Percentiles rank a stretch among this genome's conserved stretches.
phyloP scores from a whole-genome alignment of 2,113 vertebrate species.

The Lasiurus cinereus region DNA sequence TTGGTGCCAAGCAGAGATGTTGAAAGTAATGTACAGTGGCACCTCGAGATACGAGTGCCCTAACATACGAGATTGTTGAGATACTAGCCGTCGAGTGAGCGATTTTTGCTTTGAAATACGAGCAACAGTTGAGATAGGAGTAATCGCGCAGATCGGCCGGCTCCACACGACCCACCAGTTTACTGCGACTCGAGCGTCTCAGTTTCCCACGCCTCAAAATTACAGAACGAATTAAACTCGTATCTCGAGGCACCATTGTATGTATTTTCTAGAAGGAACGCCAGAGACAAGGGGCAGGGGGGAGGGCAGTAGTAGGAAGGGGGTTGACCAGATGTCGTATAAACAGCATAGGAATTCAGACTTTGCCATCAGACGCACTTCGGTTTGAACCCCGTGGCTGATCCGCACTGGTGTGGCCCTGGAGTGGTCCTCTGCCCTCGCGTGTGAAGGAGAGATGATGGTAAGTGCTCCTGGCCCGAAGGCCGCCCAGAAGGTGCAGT shows the following conservation, averaged over 20 bases:
- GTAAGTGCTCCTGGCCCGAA: neutral
- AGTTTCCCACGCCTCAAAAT: too few relatives aligned
- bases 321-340: neutral
- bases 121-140: too few relatives aligned
- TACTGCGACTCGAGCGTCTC: too few relatives aligned
- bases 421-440: neutral
- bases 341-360: rapidly evolving
- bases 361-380: neutral
- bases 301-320: too few relatives aligned
- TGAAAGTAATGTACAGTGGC: neutral
- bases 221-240: too few relatives aligned
- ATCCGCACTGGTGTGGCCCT: neutral
- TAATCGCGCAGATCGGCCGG: too few relatives aligned
- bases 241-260: too few relatives aligned
- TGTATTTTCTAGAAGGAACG: neutral
- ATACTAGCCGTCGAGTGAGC: too few relatives aligned
- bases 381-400: neutral
- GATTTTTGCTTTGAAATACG: too few relatives aligned
- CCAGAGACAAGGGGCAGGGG: rapidly evolving
- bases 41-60: too few relatives aligned
- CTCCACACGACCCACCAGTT: too few relatives aligned
- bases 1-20: neutral
- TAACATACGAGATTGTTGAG: too few relatives aligned
- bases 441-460: neutral
- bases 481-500: neutral